A percentile compares a stretch with the other conserved stretches of the same genome.
These are phyloP conservation scores for Hofmannophila pseudospretella DNA, from an alignment of 2,888 invertebrate genomes.

Conservation along the genomic window DNA sequence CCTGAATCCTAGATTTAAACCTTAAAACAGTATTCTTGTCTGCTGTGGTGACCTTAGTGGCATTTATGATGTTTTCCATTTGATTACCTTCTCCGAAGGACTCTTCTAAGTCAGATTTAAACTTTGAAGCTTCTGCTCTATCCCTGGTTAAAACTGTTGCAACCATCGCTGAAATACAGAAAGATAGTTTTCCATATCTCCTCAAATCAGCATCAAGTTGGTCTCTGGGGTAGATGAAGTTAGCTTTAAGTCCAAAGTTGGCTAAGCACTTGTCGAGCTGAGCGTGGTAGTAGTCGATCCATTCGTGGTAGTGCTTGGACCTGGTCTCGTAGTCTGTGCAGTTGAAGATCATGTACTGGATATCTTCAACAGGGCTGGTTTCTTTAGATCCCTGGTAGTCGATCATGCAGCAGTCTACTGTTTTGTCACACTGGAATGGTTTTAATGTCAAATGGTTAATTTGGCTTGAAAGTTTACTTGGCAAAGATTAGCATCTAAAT, in stretches of 20 bases:
- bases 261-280: conserved; percentile 17
- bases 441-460: too few relatives aligned
- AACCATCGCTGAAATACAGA: conserved; percentile 19
- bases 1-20: conserved; percentile 22
- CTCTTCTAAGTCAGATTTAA: conserved; percentile 12
- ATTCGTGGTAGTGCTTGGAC: conserved; percentile 23
- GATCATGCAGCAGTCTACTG: conserved; percentile 9
- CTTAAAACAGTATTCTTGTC: conserved; percentile 15
- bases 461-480: too few relatives aligned
- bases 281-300: conserved; percentile 30
- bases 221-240: conserved; percentile 26
- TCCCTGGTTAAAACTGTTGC: conserved; percentile 19
- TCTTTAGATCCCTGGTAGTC: conserved; percentile 24
- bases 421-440: conserved; percentile 1
- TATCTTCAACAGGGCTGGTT: conserved; percentile 18
- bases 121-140: conserved; percentile 19
- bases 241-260: conserved; percentile 26
- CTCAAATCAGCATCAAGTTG: conserved; percentile 31
- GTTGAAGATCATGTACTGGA: conserved; percentile 24
- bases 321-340: conserved; percentile 28
- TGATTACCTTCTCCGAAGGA: conserved; percentile 7
- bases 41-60: background rate
- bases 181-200: conserved; percentile 21
- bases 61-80: conserved; percentile 5
- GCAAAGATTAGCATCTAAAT: background rate